These are phyloP conservation scores for Periphyllus acericola DNA, from an alignment of 2,888 invertebrate genomes.

Conservation along the genomic window DNA sequence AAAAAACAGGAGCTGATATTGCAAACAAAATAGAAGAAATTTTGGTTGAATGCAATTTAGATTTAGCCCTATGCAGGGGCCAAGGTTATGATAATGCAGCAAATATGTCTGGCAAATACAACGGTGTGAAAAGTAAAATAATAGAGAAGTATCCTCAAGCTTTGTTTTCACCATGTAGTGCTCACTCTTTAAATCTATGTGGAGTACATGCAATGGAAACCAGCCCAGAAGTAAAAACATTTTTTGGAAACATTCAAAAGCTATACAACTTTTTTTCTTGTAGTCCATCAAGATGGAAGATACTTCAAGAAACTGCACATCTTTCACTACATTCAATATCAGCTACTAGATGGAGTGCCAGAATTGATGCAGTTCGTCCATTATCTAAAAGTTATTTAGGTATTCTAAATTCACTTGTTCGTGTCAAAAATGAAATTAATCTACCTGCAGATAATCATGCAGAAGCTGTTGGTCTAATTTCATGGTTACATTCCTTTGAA, in stretches of 20 bases:
- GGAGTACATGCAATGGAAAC: conserved; percentile 25
- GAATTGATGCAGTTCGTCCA: conserved; percentile 23
- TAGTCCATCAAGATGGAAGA: conserved; percentile 21
- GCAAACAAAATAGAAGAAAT: background rate
- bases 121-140: conserved; percentile 21
- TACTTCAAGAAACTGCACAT: conserved; percentile 24
- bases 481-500: conserved; percentile 26
- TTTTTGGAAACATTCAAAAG: conserved; percentile 34
- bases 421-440: conserved; percentile 32
- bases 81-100: conserved; percentile 20
- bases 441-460: conserved; percentile 12
- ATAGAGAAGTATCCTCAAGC: conserved; percentile 31
- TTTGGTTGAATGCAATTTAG: conserved; percentile 7
- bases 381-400: conserved; percentile 13
- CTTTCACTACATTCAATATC: conserved; percentile 11
- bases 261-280: conserved; percentile 21
- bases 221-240: conserved; percentile 31
- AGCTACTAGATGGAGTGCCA: conserved; percentile 22
- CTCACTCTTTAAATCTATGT: conserved; percentile 24
- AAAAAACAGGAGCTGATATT: conserved; percentile 27
- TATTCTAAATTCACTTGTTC: conserved; percentile 31
- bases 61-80: conserved; percentile 25
- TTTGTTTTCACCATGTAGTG: conserved; percentile 23
- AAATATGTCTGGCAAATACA: conserved; percentile 22
- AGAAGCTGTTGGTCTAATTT: conserved; percentile 14